Conservation (phyloP, 2,797 vertebrate species). For the Amblyopsis hoosieri region DNA sequence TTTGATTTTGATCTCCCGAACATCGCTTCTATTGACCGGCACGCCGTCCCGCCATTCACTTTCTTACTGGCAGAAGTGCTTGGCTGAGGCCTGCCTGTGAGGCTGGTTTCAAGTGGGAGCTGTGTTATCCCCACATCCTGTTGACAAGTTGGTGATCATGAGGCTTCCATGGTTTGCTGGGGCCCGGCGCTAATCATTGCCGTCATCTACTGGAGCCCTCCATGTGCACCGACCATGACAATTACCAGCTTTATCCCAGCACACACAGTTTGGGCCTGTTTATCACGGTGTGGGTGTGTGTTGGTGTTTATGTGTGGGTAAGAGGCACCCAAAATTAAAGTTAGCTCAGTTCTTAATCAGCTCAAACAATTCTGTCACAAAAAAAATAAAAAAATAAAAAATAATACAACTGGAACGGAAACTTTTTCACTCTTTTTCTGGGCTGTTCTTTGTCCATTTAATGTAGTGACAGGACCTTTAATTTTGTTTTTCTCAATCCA, state of each 20-base stretch:
- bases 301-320: slow-evolving; percentile 49
- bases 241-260: slow-evolving; percentile 63
- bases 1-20: slow-evolving; percentile 79
- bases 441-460: slow-evolving; percentile 16
- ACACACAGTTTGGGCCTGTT: slow-evolving; percentile 47
- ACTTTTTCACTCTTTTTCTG: slow-evolving; percentile 28
- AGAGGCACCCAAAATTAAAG: slow-evolving; percentile 36
- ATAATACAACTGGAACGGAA: slow-evolving; percentile 27
- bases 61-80: slow-evolving; percentile 54
- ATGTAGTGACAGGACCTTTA: slow-evolving; percentile 6
- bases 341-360: slow-evolving; percentile 31
- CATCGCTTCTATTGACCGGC: slow-evolving; percentile 74
- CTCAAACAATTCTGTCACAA: background rate
- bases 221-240: slow-evolving; percentile 65
- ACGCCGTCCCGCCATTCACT: slow-evolving; percentile 66
- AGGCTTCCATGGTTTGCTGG: slow-evolving; percentile 74
- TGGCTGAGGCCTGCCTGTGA: slow-evolving; percentile 58
- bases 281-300: slow-evolving; percentile 43
- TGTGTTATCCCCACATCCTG: slow-evolving; percentile 60
- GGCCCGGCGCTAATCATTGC: slow-evolving; percentile 68
- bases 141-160: slow-evolving; percentile 72
- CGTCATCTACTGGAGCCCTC: slow-evolving; percentile 71
- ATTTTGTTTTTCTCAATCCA: slow-evolving; percentile 1
- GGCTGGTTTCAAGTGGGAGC: slow-evolving; percentile 52
- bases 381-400: slow-evolving; percentile 23